Evolutionary conservation across 2,113 vertebrate genomes (phyloP).

Genomic region (Carassius auratus): DNA sequence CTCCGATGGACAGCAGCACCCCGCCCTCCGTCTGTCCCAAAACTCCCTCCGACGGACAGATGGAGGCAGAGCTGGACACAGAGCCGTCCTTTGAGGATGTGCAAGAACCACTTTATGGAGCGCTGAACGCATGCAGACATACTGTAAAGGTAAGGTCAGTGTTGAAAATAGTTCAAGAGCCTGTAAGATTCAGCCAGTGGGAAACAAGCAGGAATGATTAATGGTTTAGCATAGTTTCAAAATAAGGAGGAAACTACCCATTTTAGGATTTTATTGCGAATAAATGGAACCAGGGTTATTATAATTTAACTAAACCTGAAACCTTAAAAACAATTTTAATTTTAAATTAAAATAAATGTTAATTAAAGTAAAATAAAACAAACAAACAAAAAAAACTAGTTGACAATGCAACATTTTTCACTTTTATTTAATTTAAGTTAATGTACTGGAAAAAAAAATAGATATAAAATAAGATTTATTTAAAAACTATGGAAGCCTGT

Average conservation of each 20-base stretch:
- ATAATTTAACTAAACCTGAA: no score
- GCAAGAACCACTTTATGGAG: slow-evolving; percentile 72
- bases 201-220: not conserved
- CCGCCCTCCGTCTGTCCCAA: slow-evolving; percentile 58
- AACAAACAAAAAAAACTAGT: no score
- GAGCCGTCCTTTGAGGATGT: slow-evolving; percentile 73
- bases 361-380: no score
- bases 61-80: slow-evolving; percentile 58
- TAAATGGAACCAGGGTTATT: not conserved
- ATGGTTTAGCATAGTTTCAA: not conserved
- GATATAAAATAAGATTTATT: no score
- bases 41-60: slow-evolving; percentile 5
- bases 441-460: not conserved
- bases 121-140: slow-evolving; percentile 77
- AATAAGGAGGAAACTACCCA: not conserved
- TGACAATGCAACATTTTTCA: not conserved
- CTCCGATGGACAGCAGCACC: slow-evolving; percentile 62
- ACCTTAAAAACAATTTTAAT: no score
- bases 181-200: not conserved
- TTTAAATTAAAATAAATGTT: no score
- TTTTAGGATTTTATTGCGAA: not conserved
- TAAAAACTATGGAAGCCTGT: no score
- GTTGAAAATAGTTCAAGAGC: not conserved
- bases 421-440: not conserved
- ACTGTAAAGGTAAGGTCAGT: slow-evolving; percentile 73